Evolutionary conservation across 2,113 vertebrate species (phyloP), one percentile per base, ranked within the genome.

Genomic region (Campylomormyrus tamandua): DNA sequence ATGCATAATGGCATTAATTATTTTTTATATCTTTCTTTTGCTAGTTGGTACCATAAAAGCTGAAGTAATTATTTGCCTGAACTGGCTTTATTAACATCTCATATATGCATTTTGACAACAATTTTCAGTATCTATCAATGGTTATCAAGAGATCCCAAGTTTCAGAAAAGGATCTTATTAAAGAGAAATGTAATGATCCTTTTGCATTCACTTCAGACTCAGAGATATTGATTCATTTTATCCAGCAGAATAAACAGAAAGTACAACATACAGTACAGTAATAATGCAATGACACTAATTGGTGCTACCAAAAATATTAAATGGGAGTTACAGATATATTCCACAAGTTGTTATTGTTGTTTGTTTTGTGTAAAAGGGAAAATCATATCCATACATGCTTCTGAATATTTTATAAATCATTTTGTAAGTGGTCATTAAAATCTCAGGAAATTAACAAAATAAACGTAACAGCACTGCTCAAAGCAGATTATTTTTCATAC

Each of bases 371-470:
- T 19, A 42, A 80, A 39, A 77, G 11, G 27, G 31, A 77, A 77
- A 77, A 84, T 19, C 45, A 48, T 84, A 45, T 46, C 77, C 39
- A 89, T 66, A 27, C 90, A 88, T 90, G 90, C 92, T 50, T 89
- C 90, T 80, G 86, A 91, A 91, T 77, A 39, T 77, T 31, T 77
- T 39, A 17, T 24, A 15, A 39, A 77, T 17, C 15, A 77, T 77
- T 77, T 77, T 7, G 13, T 39, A 39, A 77, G 7, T 49, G 87
- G 90, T 90, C 91, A 91, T 94, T 93, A 93, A 92, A 92, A 84
- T 89, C 94, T 93, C 90, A 93, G 93, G 93, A 94, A 95, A 94
- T 95, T 93, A 93, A 15, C 27, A 5, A 77, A 77, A 77, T 13
- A 13, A 74, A 35, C 4, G 31, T 35, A 74, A 74, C 66, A 62